Evolutionary conservation across 2,888 invertebrate genomes (phyloP), one percentile per base, ranked within the genome.

Genomic region (Ochropacha duplaris): DNA sequence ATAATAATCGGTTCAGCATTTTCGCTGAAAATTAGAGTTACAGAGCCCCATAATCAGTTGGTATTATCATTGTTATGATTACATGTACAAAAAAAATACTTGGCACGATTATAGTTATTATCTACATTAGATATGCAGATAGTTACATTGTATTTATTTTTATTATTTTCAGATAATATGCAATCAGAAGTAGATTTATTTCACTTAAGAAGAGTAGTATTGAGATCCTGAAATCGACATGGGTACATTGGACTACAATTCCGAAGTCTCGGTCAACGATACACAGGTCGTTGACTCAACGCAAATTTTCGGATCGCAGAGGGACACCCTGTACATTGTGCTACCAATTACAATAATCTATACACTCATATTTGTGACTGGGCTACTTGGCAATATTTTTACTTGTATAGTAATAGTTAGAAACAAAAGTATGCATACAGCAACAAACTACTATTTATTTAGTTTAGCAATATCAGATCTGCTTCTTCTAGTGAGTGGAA

Each of bases 381-480:
- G 98, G 2, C 88, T 97, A 2, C 87, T 97, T 24, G 98, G 98
- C 1, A 98, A 98, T 82, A 93, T 96, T 49, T 95, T 96, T 76
- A 98, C 97, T 1, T 98, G 98, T 79, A 92, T 97, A 59, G 97
- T 98, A 22, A 97, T 98, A 65, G 94, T 95, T 22, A 94, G 95
- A 63, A 97, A 97, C 85, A 95, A 95, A 69, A 96, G 95, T 65
- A 96, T 98, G 96, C 97, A 97, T 74, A 96, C 96, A 19, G 96
- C 96, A 3, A 96, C 96, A 9, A 96, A 96, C 75, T 96, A 95
- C 78, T 98, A 98, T 80, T 91, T 98, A 58, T 97, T 98, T 87
- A 97, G 96, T 81, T 88, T 97, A 79, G 97, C 98, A 6, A 94
- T 97, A 62, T 97, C 97, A 2, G 98, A 98, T 83, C 93, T 98